phyloP scores from a whole-genome alignment of 2,888 invertebrate genomes.

The Platerodrilus igneus region DNA sequence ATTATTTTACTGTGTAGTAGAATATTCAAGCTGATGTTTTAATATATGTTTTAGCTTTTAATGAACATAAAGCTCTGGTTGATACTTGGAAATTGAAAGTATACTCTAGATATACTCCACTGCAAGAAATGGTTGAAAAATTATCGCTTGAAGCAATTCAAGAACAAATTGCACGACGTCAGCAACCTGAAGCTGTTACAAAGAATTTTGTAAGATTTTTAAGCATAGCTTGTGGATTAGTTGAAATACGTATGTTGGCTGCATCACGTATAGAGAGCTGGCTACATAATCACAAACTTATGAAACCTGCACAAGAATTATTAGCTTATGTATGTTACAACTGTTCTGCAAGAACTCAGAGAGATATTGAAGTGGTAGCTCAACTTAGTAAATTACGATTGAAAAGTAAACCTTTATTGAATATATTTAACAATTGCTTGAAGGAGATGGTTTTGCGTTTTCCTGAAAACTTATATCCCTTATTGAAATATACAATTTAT shows the following conservation, averaged over 20 bases:
- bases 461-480: conserved; percentile 76
- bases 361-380: conserved; percentile 71
- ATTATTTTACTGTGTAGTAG: neutral
- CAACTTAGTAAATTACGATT: conserved; percentile 84
- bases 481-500: conserved; percentile 88
- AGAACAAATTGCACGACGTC: conserved; percentile 80
- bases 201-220: conserved; percentile 84
- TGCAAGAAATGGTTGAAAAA: conserved; percentile 67
- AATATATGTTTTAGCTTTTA: conserved; percentile 37
- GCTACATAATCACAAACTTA: conserved; percentile 93
- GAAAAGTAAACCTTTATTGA: conserved; percentile 89
- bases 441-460: conserved; percentile 84
- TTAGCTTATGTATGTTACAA: conserved; percentile 88
- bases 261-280: conserved; percentile 84
- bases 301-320: conserved; percentile 87
- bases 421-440: conserved; percentile 82
- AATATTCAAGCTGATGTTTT: conserved; percentile 2
- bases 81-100: conserved; percentile 50
- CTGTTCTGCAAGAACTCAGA: conserved; percentile 64
- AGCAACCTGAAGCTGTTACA: conserved; percentile 81
- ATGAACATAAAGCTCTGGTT: conserved; percentile 45
- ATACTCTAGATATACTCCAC: conserved; percentile 56
- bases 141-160: conserved; percentile 82
- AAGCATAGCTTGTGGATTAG: conserved; percentile 79
- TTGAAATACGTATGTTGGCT: conserved; percentile 76